Base-by-base conservation (phyloP, 2,797 vertebrate species). In the Onychomys leucogaster region DNA sequence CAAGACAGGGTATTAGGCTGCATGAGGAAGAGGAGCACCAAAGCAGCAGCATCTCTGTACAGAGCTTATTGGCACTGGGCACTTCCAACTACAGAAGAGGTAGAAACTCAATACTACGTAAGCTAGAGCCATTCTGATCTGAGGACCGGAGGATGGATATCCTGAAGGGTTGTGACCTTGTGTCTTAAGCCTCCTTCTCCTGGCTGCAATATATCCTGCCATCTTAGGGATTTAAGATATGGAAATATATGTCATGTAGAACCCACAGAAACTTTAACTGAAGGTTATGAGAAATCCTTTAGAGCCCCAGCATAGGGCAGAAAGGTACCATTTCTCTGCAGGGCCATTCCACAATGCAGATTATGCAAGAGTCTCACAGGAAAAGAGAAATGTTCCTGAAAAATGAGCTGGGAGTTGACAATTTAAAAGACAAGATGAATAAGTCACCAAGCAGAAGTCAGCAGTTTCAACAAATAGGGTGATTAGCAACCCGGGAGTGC, bases 11-110 rank as follows among this genome's bases (percentile, higher is more conserved):
- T 27, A 43, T 32, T 6, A 49, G n/a, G 11, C 32, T 84, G 14
- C 32, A 19, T 3, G 9, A 86, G 25, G 34, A 17, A 14, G 57
- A 41, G 12, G 34, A 6, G 27, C 34, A 5, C 57, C 73, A 3
- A 59, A n/a, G 9, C 0, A 9, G 9, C 0, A 9, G 2, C 0
- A 1, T 78, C 19, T 83, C 55, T 21, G 11, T 3, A 57, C 16
- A 29, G 5, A 14, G 49, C 63, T 41, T 84, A 41, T 4, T 25
- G 27, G 32, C 23, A 16, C 49, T 12, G 0, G 34, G n/a, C 46
- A 92, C 46, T 21, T 32, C 0, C 0, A 67, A 5, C 8, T 1
- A 23, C 13, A 43, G 78, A 93, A 82, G 37, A 86, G 75, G 67
- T 86, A 11, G 49, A 71, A 87, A 29, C 17, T 49, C 49, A 37